Conservation (phyloP, 2,888 invertebrate species). For the Drosophila flavopinicola region DNA sequence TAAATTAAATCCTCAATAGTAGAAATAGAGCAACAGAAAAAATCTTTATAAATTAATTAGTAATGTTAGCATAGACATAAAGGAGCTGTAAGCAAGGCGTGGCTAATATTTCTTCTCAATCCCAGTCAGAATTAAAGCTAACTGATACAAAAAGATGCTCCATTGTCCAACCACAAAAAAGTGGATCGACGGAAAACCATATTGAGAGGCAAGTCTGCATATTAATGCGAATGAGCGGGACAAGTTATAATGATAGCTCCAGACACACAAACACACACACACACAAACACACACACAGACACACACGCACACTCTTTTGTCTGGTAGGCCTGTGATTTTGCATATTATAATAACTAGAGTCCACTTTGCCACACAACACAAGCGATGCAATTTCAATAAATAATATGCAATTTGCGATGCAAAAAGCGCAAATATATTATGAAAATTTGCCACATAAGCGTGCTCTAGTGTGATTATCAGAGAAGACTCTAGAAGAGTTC, state of each 20-base stretch:
- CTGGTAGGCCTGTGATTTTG: slow-evolving; percentile 30
- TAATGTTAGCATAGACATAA: too few species aligned
- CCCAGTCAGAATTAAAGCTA: background rate
- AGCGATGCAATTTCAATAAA: slow-evolving; percentile 37
- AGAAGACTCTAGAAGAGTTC: background rate
- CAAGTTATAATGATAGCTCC: slow-evolving; percentile 23
- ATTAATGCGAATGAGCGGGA: slow-evolving; percentile 60
- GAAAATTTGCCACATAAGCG: slow-evolving; percentile 36
- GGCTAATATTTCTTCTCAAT: background rate
- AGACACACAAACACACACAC: slow-evolving; percentile 4
- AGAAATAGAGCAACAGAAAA: too few species aligned
- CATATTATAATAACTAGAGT: slow-evolving; percentile 38
- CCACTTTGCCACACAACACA: slow-evolving; percentile 3
- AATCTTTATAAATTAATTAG: too few species aligned
- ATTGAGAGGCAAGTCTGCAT: slow-evolving; percentile 73
- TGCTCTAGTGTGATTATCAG: slow-evolving; percentile 33
- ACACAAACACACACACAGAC: background rate
- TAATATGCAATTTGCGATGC: slow-evolving; percentile 20
- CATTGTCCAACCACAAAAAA: slow-evolving; percentile 35
- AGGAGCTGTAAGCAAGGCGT: too few species aligned
- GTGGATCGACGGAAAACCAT: slow-evolving; percentile 56
- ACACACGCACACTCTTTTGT: background rate
- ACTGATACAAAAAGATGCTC: too few species aligned
- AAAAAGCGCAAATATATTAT: background rate
- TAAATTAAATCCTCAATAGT: too few species aligned